Evolutionary conservation across 2,888 invertebrate species (phyloP).

Genomic region (Fissipunctia ypsillon): DNA sequence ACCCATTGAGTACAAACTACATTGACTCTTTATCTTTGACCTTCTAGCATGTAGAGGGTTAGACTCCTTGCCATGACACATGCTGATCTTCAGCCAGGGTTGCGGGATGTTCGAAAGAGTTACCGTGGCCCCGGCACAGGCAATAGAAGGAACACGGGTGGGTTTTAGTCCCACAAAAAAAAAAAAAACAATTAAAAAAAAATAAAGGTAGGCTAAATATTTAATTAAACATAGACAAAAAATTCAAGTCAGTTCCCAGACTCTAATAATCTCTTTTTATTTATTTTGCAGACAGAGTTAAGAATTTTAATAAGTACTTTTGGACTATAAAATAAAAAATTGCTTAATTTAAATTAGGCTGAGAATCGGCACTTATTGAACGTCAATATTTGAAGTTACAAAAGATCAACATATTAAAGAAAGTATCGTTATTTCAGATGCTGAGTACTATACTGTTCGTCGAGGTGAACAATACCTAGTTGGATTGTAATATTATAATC

Average conservation of each 20-base stretch:
- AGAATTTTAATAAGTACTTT: not conserved
- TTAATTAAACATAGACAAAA: too few species aligned
- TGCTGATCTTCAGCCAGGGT: too few species aligned
- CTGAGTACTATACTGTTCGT: not conserved
- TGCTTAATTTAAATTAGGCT: not conserved
- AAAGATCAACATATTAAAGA: not conserved
- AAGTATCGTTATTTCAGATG: not conserved
- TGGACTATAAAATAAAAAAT: too few species aligned
- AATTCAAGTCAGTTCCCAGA: not conserved
- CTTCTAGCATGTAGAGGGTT: not conserved
- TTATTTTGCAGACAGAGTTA: too few species aligned
- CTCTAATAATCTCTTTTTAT: not conserved
- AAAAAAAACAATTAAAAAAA: too few species aligned
- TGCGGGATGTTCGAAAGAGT: too few species aligned
- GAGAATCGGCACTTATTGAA: not conserved
- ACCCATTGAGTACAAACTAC: slow-evolving; percentile 41
- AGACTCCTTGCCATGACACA: not conserved
- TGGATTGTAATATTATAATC: not conserved
- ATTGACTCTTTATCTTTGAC: not conserved
- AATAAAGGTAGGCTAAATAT: too few species aligned
- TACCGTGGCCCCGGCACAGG: too few species aligned
- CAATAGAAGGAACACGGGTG: too few species aligned
- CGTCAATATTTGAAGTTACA: not conserved
- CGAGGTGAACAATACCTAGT: not conserved
- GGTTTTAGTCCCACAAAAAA: too few species aligned